These are phyloP conservation scores for Eudyptes chrysolophus DNA, from an alignment of 2,113 vertebrate genomes.

Conservation along the genomic window DNA sequence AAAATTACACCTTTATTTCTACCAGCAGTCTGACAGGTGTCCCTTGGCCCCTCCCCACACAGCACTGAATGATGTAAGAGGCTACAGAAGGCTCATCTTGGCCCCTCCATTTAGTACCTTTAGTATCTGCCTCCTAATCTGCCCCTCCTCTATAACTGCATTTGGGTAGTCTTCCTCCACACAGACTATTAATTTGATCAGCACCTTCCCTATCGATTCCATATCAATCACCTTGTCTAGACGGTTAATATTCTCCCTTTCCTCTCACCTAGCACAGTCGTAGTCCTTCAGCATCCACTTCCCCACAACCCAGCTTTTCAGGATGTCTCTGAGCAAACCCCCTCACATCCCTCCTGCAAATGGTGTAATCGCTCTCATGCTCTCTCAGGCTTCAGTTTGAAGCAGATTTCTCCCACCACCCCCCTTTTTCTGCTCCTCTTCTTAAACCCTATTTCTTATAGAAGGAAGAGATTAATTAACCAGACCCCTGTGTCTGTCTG, in stretches of 20 bases:
- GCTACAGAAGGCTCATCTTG: not conserved
- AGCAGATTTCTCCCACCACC: not conserved
- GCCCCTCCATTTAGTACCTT: accelerated
- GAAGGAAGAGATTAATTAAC: not conserved
- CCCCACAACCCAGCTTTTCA: not conserved
- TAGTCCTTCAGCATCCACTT: not conserved
- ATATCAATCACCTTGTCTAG: not conserved
- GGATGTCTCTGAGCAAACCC: not conserved
- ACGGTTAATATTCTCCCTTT: not conserved
- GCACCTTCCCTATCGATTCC: not conserved
- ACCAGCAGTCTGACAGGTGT: not conserved
- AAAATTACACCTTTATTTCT: not conserved
- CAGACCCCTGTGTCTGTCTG: not conserved
- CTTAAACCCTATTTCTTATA: not conserved
- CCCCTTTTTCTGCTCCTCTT: not conserved
- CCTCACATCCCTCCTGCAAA: not conserved
- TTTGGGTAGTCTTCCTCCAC: constrained; percentile 15
- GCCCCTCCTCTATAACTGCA: not conserved
- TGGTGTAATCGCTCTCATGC: not conserved
- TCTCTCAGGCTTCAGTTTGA: not conserved
- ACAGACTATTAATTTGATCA: constrained; percentile 17
- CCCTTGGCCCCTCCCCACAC: not conserved
- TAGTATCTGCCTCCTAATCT: not conserved
- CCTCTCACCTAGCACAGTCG: not conserved
- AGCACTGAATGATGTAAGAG: not conserved